These are phyloP conservation scores for Lemur catta DNA, from an alignment of 2,797 vertebrate species.

Conservation along the genomic window DNA sequence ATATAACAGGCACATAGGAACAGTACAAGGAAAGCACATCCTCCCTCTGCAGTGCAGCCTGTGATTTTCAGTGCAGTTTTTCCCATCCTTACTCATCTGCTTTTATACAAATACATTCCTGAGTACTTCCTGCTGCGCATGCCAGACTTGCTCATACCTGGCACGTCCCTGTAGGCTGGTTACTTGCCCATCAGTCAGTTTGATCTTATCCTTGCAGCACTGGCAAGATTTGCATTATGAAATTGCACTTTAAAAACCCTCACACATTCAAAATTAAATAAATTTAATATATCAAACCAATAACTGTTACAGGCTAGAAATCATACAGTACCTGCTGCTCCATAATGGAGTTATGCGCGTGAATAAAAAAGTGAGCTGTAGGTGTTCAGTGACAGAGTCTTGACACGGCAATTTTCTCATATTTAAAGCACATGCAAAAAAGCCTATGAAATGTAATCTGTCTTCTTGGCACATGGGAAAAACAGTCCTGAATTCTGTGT, in stretches of 20 bases:
- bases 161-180: neutral
- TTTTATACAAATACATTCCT: neutral
- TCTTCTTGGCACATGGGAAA: slow-evolving; percentile 68
- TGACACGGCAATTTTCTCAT: slow-evolving; percentile 42
- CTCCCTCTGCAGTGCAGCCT: neutral
- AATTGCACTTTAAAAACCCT: neutral
- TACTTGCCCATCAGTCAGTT: neutral
- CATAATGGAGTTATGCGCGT: slow-evolving; percentile 14
- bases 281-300: slow-evolving; percentile 43
- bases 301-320: slow-evolving; percentile 51
- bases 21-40: rapidly evolving
- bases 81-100: neutral
- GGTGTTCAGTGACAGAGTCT: slow-evolving; percentile 45
- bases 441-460: slow-evolving; percentile 48
- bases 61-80: neutral
- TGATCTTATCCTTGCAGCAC: neutral
- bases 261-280: slow-evolving; percentile 50
- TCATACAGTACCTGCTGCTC: slow-evolving; percentile 29
- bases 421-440: slow-evolving; percentile 13
- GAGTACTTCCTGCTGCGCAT: neutral
- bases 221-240: slow-evolving; percentile 13
- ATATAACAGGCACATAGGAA: neutral
- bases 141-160: neutral
- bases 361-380: slow-evolving; percentile 52
- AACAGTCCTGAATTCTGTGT: slow-evolving; percentile 53